phyloP scores from a whole-genome alignment of 2,888 invertebrate genomes.

The Ferdinandea cuprea region DNA sequence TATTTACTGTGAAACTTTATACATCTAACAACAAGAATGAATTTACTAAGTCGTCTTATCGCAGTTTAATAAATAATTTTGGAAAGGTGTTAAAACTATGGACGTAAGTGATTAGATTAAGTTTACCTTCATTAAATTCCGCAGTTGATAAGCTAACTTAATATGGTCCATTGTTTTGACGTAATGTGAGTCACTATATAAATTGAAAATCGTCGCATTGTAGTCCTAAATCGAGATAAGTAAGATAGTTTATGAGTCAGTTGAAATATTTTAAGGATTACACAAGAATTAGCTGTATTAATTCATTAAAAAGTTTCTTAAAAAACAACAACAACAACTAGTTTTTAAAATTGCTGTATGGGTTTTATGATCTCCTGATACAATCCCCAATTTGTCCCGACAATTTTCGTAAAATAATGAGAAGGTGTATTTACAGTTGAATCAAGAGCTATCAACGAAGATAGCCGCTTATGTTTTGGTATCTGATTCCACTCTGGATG shows the following conservation, averaged over 20 bases:
- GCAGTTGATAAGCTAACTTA: neutral
- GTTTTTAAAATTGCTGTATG: too few relatives aligned
- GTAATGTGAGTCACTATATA: neutral
- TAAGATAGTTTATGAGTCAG: neutral
- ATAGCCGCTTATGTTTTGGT: too few relatives aligned
- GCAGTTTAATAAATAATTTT: neutral
- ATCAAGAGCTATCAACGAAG: too few relatives aligned
- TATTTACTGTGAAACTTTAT: too few relatives aligned
- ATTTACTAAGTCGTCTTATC: constrained; percentile 2
- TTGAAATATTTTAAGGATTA: neutral
- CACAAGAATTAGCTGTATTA: neutral
- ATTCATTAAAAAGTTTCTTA: too few relatives aligned
- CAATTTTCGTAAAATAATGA: too few relatives aligned
- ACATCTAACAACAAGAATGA: too few relatives aligned
- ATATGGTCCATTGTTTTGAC: neutral
- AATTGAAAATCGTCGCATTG: constrained; percentile 1
- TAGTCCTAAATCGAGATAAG: constrained; percentile 1
- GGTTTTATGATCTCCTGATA: too few relatives aligned
- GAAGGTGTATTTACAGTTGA: too few relatives aligned
- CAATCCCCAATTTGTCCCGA: too few relatives aligned
- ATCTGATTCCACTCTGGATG: too few relatives aligned
- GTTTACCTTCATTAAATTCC: neutral
- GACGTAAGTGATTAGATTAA: neutral
- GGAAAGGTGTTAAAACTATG: neutral
- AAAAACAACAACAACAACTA: too few relatives aligned